A percentile compares a stretch with the other conserved stretches of the same genome.
These are phyloP conservation scores for Tyria jacobaeae DNA, from an alignment of 2,888 invertebrate species.

Conservation along the genomic window DNA sequence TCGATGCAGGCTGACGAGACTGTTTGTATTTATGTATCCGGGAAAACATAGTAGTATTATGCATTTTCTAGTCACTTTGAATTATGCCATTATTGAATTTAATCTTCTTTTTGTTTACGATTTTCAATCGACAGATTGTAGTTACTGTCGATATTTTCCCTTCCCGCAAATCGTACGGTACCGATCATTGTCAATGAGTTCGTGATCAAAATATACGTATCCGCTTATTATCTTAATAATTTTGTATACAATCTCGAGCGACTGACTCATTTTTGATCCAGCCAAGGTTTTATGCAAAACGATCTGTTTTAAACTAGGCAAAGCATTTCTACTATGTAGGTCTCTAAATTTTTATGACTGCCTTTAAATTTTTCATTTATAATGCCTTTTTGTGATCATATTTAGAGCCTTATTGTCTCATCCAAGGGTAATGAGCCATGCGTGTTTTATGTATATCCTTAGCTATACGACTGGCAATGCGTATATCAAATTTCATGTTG, in stretches of 20 bases:
- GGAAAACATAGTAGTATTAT: no score
- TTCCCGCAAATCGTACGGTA: constrained; percentile 69
- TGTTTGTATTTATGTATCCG: no score
- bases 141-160: constrained; percentile 46
- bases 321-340: constrained; percentile 40
- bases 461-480: no score
- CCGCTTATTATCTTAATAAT: constrained; percentile 86
- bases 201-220: constrained; percentile 86
- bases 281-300: constrained; percentile 75
- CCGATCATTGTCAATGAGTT: constrained; percentile 86
- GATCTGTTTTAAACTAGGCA: constrained; percentile 65
- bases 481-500: no score
- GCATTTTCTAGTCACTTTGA: no score
- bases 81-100: no score
- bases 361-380: constrained; percentile 38
- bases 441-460: constrained; percentile 17
- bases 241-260: constrained; percentile 79
- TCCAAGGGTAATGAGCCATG: constrained; percentile 27
- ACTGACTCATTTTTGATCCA: constrained; percentile 82
- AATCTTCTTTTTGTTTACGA: background rate
- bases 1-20: no score
- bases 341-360: constrained; percentile 32
- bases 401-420: constrained; percentile 37
- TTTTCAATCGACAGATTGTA: background rate
- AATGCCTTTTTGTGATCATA: constrained; percentile 36